These are phyloP conservation scores for Sminthurinus aureus DNA, from an alignment of 2,888 invertebrate species.

Conservation along the genomic window DNA sequence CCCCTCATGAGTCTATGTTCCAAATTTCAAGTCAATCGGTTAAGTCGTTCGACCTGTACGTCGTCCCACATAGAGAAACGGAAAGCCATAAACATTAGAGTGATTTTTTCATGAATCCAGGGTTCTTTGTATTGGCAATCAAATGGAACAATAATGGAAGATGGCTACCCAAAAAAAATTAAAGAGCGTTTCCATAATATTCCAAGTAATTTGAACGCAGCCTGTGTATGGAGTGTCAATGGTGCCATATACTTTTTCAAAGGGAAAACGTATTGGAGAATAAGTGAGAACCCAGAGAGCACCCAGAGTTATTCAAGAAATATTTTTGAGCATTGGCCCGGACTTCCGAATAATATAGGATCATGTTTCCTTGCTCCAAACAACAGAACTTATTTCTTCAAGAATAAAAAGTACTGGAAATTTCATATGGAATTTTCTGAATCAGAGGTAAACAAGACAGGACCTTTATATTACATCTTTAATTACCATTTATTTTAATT, in stretches of 20 bases:
- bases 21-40: no score
- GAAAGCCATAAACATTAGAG: no score
- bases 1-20: no score
- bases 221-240: slow-evolving; percentile 50
- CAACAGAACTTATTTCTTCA: slow-evolving; percentile 53
- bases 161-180: slow-evolving; percentile 51
- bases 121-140: slow-evolving; percentile 52
- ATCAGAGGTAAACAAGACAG: slow-evolving; percentile 30
- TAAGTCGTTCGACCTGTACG: no score
- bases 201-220: slow-evolving; percentile 49
- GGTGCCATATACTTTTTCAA: slow-evolving; percentile 53
- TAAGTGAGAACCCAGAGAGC: not conserved
- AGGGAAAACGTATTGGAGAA: slow-evolving; percentile 41
- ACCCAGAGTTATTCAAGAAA: slow-evolving; percentile 13
- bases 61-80: no score
- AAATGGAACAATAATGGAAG: slow-evolving; percentile 47
- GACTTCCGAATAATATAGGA: slow-evolving; percentile 21
- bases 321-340: slow-evolving; percentile 16
- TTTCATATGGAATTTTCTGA: slow-evolving; percentile 39
- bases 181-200: slow-evolving; percentile 46
- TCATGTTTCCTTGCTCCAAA: slow-evolving; percentile 31
- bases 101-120: no score
- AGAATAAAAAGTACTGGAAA: slow-evolving; percentile 52
- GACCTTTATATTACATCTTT: no score
- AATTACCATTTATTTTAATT: no score